Percentiles rank a stretch among this genome's conserved stretches.
phyloP scores from a whole-genome alignment of 1,140 invertebrate genomes.

The Brachionus rubens region DNA sequence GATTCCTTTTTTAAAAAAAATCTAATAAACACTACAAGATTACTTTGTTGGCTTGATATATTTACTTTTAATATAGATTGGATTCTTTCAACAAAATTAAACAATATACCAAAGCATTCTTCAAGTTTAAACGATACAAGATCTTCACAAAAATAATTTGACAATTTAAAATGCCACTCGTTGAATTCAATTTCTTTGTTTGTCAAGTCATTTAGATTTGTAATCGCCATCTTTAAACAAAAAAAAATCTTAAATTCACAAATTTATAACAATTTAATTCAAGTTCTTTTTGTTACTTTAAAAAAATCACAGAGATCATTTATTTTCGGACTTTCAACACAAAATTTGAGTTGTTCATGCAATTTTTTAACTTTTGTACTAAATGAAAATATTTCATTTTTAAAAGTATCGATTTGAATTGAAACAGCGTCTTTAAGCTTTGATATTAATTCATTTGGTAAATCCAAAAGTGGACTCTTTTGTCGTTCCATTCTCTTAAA shows the following conservation, averaged over 20 bases:
- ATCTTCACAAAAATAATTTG: slow-evolving; percentile 57
- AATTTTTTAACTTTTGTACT: not conserved
- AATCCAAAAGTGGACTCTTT: not conserved
- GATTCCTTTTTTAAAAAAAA: not conserved
- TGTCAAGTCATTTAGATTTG: slow-evolving; percentile 73
- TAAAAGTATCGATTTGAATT: slow-evolving; percentile 13
- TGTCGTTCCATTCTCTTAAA: not conserved
- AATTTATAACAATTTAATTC: too few relatives aligned
- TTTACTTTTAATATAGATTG: not conserved
- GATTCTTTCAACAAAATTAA: slow-evolving; percentile 18
- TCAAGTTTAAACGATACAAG: slow-evolving; percentile 57
- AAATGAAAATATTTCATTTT: slow-evolving; percentile 1
- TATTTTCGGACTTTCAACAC: not conserved
- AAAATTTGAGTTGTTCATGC: not conserved
- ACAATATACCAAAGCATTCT: slow-evolving; percentile 51
- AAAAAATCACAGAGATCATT: not conserved
- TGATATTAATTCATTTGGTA: slow-evolving; percentile 21
- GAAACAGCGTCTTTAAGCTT: not conserved
- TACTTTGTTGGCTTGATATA: not conserved
- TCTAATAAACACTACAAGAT: not conserved
- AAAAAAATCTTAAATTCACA: too few relatives aligned
- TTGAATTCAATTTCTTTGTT: slow-evolving; percentile 78
- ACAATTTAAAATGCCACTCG: slow-evolving; percentile 55
- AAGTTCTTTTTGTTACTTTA: not conserved
- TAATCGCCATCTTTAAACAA: slow-evolving; percentile 71